Evolutionary conservation across 1,140 invertebrate genomes (phyloP).

Genomic region (Lethrus apterus): DNA sequence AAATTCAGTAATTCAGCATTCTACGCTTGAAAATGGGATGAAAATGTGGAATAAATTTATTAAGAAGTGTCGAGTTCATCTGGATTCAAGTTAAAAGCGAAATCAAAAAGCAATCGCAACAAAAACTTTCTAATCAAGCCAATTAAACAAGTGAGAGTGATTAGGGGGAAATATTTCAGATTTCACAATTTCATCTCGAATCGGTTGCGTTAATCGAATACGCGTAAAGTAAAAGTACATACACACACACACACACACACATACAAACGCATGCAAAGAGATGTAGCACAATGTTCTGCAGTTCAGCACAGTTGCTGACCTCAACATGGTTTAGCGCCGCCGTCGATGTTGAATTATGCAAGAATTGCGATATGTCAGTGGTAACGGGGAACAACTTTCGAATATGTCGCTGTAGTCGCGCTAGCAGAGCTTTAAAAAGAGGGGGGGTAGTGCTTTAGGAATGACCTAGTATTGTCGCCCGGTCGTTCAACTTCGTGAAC

Average conservation of each 20-base stretch:
- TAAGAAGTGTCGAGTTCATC: no score
- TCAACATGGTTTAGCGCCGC: slow-evolving; percentile 29
- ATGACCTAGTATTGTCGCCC: slow-evolving; percentile 29
- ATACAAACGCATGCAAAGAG: slow-evolving; percentile 1
- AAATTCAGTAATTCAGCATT: no score
- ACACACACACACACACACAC: not conserved
- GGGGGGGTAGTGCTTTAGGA: no score
- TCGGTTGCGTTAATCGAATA: no score
- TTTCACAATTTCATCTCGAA: slow-evolving; percentile 19
- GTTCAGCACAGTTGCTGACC: slow-evolving; percentile 32
- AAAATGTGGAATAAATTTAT: no score
- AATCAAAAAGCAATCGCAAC: no score
- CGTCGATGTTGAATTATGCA: slow-evolving; percentile 27
- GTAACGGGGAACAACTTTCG: slow-evolving; percentile 26
- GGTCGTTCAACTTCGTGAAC: slow-evolving; percentile 36
- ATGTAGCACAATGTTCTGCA: slow-evolving; percentile 11
- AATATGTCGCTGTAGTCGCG: no score
- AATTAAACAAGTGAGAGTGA: slow-evolving; percentile 30
- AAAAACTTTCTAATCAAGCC: no score
- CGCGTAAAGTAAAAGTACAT: no score
- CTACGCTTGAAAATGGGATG: no score
- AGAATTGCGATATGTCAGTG: slow-evolving; percentile 18
- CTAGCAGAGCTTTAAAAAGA: no score
- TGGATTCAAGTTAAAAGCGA: no score
- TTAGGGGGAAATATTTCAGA: slow-evolving; percentile 12